These are phyloP conservation scores for Falco peregrinus DNA, from an alignment of 2,797 vertebrate species.

Conservation along the genomic window DNA sequence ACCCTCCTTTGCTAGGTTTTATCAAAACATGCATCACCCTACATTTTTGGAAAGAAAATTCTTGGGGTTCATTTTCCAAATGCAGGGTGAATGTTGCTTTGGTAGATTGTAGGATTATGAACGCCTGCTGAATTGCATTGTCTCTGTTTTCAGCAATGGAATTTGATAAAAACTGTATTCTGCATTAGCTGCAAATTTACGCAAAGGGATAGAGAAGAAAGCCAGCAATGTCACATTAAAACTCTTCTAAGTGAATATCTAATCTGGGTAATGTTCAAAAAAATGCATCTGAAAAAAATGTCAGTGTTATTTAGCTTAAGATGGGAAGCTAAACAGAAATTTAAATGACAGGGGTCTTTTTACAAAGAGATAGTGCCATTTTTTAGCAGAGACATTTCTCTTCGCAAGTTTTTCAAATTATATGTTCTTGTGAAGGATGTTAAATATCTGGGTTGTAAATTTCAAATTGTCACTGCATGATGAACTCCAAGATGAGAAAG, in stretches of 20 bases:
- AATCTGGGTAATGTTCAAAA: conserved; percentile 58
- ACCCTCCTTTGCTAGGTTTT: neutral
- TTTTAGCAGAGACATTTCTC: conserved; percentile 69
- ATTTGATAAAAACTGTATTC: neutral
- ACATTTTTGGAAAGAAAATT: neutral
- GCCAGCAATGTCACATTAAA: conserved; percentile 26
- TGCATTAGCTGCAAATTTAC: neutral
- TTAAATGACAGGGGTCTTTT: conserved; percentile 71
- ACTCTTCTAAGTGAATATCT: conserved; percentile 32
- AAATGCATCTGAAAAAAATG: conserved; percentile 70
- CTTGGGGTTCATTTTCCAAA: neutral
- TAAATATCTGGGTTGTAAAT: conserved; percentile 72
- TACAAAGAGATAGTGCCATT: conserved; percentile 67
- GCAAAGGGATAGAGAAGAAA: neutral
- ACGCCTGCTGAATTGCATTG: neutral
- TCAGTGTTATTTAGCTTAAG: conserved; percentile 69
- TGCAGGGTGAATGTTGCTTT: neutral
- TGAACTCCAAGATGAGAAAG: conserved; percentile 62
- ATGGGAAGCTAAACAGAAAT: conserved; percentile 68
- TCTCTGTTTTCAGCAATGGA: neutral
- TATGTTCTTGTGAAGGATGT: conserved; percentile 73
- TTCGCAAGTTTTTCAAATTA: conserved; percentile 78
- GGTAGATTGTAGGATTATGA: neutral
- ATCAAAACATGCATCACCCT: neutral
- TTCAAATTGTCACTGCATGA: conserved; percentile 70